Base-by-base conservation (phyloP, 2,888 invertebrate species). In the Empis livida region DNA sequence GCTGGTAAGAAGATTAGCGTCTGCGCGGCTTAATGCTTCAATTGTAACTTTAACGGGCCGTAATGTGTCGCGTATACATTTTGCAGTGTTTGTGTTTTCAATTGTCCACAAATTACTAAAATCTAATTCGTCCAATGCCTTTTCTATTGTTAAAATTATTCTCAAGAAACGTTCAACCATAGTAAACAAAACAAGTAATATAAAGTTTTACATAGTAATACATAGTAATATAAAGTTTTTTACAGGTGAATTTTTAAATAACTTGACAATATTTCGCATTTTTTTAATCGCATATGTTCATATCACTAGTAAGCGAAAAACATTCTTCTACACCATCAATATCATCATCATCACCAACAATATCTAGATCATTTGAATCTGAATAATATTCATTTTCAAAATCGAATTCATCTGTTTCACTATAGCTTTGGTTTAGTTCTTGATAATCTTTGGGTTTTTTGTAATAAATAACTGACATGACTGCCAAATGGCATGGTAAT, bases 241-340 rank as follows among this genome's bases (percentile, higher is more conserved):
- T 35, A 43, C 35, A 8, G 32, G 43, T 8, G 32, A 31, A 11
- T 43, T 43, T 43, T 43, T 43, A 14, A 35, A 43, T 14, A 32
- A 10, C 20, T 32, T 32, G 8, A 43, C 35, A n/a, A 43, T 43
- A 10, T 20, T 43, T 13, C 43, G 32, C 10, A 43, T 32, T 43
- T 43, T 16, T 5, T 32, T 32, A 16, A 43, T 43, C n/a, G 43
- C 16, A n/a, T 35, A 20, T 20, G 20, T 20, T 20, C 20, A 20
- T 20, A 20, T 20, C 20, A 20, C 20, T 20, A 20, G 20, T 20
- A 20, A 20, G 20, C 20, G 20, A 20, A 5, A 20, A 20, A 20
- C 20, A 20, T 5, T 20, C 5, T 5, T 20, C 20, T 20, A 5
- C 20, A 20, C n/a, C n/a, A 20, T 20, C 4, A 20, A 20, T 5